Conservation (phyloP, 2,888 invertebrate species). For the Herminia tarsipennalis region DNA sequence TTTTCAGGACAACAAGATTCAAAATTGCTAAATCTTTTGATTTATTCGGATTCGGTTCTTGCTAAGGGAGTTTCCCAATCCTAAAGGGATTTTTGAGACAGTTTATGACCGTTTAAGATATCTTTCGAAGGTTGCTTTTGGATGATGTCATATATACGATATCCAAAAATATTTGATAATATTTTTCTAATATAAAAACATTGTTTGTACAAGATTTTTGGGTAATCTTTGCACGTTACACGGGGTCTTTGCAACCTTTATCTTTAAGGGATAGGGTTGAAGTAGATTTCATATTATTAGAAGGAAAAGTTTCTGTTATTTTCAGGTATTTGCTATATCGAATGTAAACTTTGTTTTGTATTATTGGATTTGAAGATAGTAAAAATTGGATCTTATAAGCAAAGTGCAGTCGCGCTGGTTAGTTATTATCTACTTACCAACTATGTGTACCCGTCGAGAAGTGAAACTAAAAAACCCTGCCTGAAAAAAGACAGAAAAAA, state of each 20-base stretch:
- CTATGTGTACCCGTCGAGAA: too few relatives aligned
- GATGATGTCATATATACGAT: slow-evolving; percentile 33
- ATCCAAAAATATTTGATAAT: slow-evolving; percentile 38
- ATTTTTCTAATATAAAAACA: slow-evolving; percentile 35
- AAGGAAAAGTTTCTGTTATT: too few relatives aligned
- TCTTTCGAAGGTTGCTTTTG: slow-evolving; percentile 35
- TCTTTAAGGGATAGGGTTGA: not conserved
- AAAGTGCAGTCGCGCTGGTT: too few relatives aligned
- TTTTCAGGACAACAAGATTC: fast-evolving
- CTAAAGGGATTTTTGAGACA: slow-evolving; percentile 53
- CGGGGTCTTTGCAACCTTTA: not conserved
- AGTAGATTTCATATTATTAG: not conserved
- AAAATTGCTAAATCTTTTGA: slow-evolving; percentile 8
- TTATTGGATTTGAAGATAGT: too few relatives aligned
- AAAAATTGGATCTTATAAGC: too few relatives aligned
- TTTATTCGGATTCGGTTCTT: not conserved
- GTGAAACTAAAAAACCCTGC: too few relatives aligned
- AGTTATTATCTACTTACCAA: too few relatives aligned
- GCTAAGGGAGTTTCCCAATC: slow-evolving; percentile 30
- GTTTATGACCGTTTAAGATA: slow-evolving; percentile 58
- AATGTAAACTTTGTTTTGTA: too few relatives aligned
- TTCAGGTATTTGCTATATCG: too few relatives aligned
- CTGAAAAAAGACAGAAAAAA: too few relatives aligned
- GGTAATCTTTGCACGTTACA: slow-evolving; percentile 18
- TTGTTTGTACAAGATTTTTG: slow-evolving; percentile 28